Conservation (phyloP, 2,888 invertebrate genomes). For the Polymixis flavicincta region DNA sequence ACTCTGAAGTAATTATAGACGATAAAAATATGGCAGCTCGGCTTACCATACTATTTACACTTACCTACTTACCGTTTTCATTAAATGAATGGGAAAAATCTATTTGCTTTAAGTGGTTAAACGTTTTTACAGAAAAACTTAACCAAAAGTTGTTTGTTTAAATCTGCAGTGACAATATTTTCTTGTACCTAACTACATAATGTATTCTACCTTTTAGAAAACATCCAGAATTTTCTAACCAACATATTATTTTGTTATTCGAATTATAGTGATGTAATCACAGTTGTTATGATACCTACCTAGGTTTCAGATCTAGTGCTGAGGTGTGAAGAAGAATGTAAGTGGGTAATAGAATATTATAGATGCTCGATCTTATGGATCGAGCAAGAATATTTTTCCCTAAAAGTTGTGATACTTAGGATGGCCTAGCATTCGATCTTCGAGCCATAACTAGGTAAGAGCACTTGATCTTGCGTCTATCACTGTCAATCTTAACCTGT, state of each 20-base stretch:
- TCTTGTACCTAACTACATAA: background rate
- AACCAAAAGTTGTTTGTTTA: background rate
- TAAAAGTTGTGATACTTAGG: background rate
- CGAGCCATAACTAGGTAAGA: background rate
- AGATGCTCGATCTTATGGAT: too few relatives aligned
- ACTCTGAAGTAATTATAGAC: slow-evolving; percentile 1
- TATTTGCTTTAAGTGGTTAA: too few relatives aligned
- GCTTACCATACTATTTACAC: background rate
- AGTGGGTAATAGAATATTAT: too few relatives aligned
- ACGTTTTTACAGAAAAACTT: background rate
- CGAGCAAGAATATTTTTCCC: background rate
- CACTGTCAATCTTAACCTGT: background rate
- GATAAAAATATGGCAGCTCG: background rate
- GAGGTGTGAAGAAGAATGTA: background rate
- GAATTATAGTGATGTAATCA: too few relatives aligned
- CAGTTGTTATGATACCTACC: too few relatives aligned
- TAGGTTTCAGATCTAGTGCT: background rate
- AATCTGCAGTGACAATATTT: background rate
- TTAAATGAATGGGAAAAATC: background rate
- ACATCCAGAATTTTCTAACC: background rate
- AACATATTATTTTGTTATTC: background rate
- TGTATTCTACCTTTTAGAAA: background rate
- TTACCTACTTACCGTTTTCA: background rate
- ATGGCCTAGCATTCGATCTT: background rate
- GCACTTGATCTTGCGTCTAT: background rate